phyloP scores from a whole-genome alignment of 1,140 invertebrate genomes.

The Grapholita molesta region DNA sequence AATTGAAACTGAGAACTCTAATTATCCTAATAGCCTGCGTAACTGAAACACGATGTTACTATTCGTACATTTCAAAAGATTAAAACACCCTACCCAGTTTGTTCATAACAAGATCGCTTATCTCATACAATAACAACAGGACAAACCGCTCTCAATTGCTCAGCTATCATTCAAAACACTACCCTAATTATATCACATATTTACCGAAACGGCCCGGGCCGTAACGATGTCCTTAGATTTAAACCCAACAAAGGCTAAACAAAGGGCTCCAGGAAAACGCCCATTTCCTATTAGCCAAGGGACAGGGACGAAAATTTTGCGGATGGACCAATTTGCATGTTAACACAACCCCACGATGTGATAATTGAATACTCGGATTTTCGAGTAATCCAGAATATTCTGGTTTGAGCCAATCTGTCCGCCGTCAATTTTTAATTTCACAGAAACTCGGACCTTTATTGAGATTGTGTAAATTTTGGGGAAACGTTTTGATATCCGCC shows the following conservation, averaged over 20 bases:
- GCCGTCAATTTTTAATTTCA: slow-evolving; percentile 13
- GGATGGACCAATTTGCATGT: slow-evolving; percentile 12
- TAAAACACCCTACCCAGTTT: not conserved
- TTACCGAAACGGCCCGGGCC: not conserved
- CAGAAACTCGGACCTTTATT: not conserved
- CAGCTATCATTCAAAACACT: slow-evolving; percentile 12
- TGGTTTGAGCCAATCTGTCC: not conserved
- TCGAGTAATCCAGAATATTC: slow-evolving; percentile 2
- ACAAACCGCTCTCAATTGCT: not conserved
- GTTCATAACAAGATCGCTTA: not conserved
- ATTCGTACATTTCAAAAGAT: not conserved
- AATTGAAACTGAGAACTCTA: not conserved
- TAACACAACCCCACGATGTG: not conserved
- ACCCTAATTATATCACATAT: slow-evolving; percentile 15
- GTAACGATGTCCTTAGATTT: slow-evolving; percentile 9
- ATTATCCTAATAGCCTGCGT: not conserved
- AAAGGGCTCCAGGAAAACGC: not conserved
- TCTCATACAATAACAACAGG: not conserved
- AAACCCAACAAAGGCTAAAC: not conserved
- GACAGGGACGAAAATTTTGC: not conserved
- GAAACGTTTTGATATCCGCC: not conserved
- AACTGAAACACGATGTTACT: not conserved
- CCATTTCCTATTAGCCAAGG: slow-evolving; percentile 8
- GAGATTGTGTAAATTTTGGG: not conserved
- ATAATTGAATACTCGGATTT: slow-evolving; percentile 16